Base-by-base conservation (phyloP, 2,113 vertebrate genomes). In the Regulus satrapa region DNA sequence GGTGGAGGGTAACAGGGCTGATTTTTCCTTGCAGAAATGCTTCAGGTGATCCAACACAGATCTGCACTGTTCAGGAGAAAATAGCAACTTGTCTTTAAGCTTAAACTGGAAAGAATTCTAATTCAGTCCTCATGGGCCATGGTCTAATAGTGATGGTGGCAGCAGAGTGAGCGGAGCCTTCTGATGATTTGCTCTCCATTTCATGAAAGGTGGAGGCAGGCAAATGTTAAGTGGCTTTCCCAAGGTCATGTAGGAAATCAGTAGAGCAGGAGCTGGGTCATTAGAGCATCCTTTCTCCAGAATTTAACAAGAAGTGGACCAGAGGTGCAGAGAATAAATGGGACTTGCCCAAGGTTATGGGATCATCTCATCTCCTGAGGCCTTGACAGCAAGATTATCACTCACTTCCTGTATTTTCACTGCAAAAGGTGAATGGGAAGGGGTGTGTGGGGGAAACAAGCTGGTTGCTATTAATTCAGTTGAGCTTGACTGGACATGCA, bases 401-500 rank as follows among this genome's bases (percentile, higher is more conserved):
- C 87, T 79, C 40, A 67, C 31, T 95, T 97, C 89, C 95, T 0
- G 2, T 51, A 76, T n/a, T 81, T 88, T 46, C 61, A 32, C 64
- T 77, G 78, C 78, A 77, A 67, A 81, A 88, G 51, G 72, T 88
- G 92, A 96, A 97, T 96, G 88, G 93, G 87, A 94, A 95, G 91
- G 94, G 92, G 94, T 41, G 96, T 74, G 95, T 7, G 85, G 92
- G 75, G 95, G 95, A 90, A 95, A 76, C 54, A 62, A 95, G 88
- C 46, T 2, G 4, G 56, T 80, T 92, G 78, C 88, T 92, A 16
- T 92, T 95, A 96, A 96, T 93, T 96, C 78, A 56, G 55, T 83
- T 85, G 92, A 96, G 94, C 96, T 92, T 96, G 96, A 96, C 90
- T 94, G 95, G 93, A 96, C 95, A 94, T 93, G 95, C 82, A 96